Base-by-base conservation (phyloP, 2,888 invertebrate species). In the Drepanosiphum platanoidis region DNA sequence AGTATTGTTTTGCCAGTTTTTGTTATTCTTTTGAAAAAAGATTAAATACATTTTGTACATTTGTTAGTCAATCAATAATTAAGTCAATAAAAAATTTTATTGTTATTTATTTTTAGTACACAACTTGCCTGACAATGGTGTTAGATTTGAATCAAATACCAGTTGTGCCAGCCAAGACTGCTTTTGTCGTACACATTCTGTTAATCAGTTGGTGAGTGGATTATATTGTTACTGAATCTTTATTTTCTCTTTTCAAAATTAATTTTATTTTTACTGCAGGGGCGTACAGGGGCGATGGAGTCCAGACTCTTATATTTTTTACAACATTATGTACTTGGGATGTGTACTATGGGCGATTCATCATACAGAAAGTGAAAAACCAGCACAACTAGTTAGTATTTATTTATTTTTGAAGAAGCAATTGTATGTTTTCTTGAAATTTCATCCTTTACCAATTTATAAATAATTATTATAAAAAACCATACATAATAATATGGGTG, bases 271-370 rank as follows among this genome's bases (percentile, higher is more conserved):
- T 71, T 68, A 66, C 87, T 87, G 13, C 86, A 89, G 90, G 88
- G 90, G 90, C 87, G 87, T 89, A 78, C 89, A 90, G 89, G 90
- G 90, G 81, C 87, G 86, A 70, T 90, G 90, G 90, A 88, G 89
- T 87, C 89, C 89, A 82, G 88, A 89, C 15, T 84, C 84, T 39
- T 84, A 77, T 77, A 22, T 84, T 7, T 84, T 84, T 84, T 84
- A 84, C 13, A 84, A 84, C 70, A 34, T 84, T 39, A 58, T 77
- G 3, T 84, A 30, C 15, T 34, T 84, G 70, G 84, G 75, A 70
- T 68, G 84, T 30, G 32, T 84, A 5, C 22, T 84, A 70, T 84
- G 77, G 84, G 77, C 84, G 32, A 84, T 84, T 52, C 68, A 84
- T 68, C 74, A 75, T 4, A 70, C 58, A 70, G 84, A 84, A 84